phyloP scores from a whole-genome alignment of 92 coral and sea anemone genomes.

The Parazoanthus darwini region DNA sequence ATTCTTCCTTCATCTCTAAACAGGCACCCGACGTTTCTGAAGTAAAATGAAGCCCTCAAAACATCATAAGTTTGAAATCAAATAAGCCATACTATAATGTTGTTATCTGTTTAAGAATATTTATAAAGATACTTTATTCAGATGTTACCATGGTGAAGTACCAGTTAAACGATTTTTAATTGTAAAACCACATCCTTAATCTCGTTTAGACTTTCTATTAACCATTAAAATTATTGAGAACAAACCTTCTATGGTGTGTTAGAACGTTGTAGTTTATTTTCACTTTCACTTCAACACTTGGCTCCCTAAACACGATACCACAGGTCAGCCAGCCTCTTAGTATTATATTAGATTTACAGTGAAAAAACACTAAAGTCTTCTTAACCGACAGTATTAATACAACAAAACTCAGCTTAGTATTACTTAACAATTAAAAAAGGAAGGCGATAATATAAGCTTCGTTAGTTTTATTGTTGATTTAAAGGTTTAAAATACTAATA shows the following conservation, averaged over 20 bases:
- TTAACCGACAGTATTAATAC: not conserved
- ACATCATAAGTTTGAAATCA: no score
- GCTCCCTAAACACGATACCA: slow-evolving; percentile 65
- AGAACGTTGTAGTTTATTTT: slow-evolving; percentile 89
- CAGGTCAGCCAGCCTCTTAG: slow-evolving; percentile 30
- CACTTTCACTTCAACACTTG: slow-evolving; percentile 76
- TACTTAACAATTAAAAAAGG: no score
- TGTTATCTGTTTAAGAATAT: not conserved
- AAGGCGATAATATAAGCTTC: not conserved
- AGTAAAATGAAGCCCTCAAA: not conserved
- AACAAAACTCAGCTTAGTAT: no score
- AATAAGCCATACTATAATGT: no score
- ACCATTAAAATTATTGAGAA: slow-evolving; percentile 33
- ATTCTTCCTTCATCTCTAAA: not conserved
- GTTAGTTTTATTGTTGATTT: not conserved
- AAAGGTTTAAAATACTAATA: not conserved
- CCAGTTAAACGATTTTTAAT: no score
- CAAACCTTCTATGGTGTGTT: slow-evolving; percentile 96
- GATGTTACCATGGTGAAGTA: no score
- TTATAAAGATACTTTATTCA: not conserved
- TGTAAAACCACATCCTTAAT: not conserved
- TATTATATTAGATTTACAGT: not conserved
- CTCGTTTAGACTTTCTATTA: slow-evolving; percentile 17
- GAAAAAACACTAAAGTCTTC: not conserved
- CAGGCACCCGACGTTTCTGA: not conserved